Evolutionary conservation across 2,797 vertebrate species (phyloP).

Genomic region (Alectoris magna): DNA sequence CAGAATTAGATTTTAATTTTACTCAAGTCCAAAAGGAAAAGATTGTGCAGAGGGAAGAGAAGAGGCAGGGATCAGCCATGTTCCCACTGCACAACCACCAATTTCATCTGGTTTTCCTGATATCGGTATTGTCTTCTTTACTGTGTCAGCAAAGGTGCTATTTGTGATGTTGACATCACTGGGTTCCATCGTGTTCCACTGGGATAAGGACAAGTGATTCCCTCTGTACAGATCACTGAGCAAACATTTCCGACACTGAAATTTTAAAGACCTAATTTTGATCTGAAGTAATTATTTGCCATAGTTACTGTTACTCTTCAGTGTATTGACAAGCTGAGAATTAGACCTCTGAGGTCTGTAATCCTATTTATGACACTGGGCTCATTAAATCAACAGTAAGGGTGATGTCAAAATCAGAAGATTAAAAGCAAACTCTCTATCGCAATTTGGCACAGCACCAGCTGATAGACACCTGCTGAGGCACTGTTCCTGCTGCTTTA

Average conservation of each 20-base stretch:
- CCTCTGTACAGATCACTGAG: background rate
- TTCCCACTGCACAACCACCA: background rate
- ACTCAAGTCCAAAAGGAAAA: background rate
- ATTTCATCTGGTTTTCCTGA: background rate
- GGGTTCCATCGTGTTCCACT: background rate
- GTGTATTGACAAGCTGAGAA: slow-evolving; percentile 45
- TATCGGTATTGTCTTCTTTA: background rate
- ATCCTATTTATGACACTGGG: slow-evolving; percentile 51
- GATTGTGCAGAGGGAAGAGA: background rate
- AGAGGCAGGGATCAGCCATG: background rate
- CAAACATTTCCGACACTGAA: background rate
- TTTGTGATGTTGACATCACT: background rate
- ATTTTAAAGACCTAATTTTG: slow-evolving; percentile 42
- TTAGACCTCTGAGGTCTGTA: slow-evolving; percentile 51
- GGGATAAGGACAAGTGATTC: slow-evolving; percentile 12
- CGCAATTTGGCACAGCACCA: background rate
- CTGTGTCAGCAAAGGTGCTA: background rate
- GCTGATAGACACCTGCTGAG: slow-evolving; percentile 39
- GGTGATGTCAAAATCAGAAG: slow-evolving; percentile 45
- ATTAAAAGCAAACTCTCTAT: slow-evolving; percentile 6
- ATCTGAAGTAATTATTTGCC: slow-evolving; percentile 62
- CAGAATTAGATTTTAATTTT: background rate
- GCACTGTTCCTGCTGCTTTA: background rate
- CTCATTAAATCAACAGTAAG: slow-evolving; percentile 57
- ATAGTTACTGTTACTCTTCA: slow-evolving; percentile 50